Conservation (phyloP, 2,113 vertebrate species). For the Mirza zaza region DNA sequence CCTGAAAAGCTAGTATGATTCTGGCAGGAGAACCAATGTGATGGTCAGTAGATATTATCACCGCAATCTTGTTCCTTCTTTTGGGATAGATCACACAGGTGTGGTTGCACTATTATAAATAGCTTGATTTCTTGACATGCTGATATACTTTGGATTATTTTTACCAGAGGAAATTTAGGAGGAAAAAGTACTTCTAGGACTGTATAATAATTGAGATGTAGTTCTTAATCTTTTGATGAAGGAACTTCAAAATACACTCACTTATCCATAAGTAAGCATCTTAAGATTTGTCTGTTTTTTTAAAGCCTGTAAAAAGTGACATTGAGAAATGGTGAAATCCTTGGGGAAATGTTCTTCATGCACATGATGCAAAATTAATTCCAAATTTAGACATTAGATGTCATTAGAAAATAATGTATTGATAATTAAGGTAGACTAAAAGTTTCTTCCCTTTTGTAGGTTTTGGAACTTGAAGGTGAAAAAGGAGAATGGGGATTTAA, state of each 20-base stretch:
- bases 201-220: neutral
- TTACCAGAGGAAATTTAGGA: neutral
- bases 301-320: neutral
- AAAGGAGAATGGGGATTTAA: slow-evolving; percentile 99
- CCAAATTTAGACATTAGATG: neutral
- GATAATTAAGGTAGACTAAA: slow-evolving; percentile 24
- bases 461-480: slow-evolving; percentile 98
- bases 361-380: slow-evolving; percentile 52
- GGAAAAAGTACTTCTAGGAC: neutral
- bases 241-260: slow-evolving; percentile 3
- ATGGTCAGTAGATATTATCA: neutral
- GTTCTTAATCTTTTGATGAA: slow-evolving; percentile 25
- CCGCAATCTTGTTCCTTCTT: neutral
- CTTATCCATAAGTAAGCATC: neutral
- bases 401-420: slow-evolving; percentile 41
- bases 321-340: slow-evolving; percentile 16
- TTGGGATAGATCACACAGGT: neutral
- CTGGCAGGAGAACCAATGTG: neutral
- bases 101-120: neutral
- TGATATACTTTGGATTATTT: neutral
- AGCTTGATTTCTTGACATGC: slow-evolving; percentile 27
- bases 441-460: slow-evolving; percentile 85
- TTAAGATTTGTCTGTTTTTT: neutral
- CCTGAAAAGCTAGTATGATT: neutral
- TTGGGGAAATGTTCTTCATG: slow-evolving; percentile 27